Percentiles rank a stretch among this genome's conserved stretches.
Evolutionary conservation across 1,140 invertebrate species (phyloP).

Genomic region (Brachionus koreanus): DNA sequence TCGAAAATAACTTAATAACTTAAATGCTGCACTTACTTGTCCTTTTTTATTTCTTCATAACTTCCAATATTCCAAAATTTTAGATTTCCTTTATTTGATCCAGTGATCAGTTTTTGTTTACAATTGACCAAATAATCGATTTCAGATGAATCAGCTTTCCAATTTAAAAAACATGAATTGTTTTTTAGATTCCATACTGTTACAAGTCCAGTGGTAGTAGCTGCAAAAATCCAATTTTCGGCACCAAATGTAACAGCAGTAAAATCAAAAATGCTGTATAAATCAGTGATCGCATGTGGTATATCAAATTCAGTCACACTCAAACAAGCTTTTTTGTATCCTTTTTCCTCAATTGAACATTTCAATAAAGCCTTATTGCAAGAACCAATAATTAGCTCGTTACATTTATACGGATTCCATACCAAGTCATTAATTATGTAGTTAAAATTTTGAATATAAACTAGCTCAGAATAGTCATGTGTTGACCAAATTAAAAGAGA

Average conservation of each 20-base stretch:
- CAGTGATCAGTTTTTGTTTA: slow-evolving; percentile 29
- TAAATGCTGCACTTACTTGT: not conserved
- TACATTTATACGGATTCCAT: slow-evolving; percentile 55
- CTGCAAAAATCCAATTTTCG: slow-evolving; percentile 53
- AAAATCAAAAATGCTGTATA: slow-evolving; percentile 48
- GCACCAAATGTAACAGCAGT: slow-evolving; percentile 53
- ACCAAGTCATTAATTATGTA: slow-evolving; percentile 51
- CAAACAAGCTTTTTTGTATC: slow-evolving; percentile 48
- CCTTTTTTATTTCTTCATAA: not conserved
- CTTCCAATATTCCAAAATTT: slow-evolving; percentile 43
- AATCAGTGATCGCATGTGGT: slow-evolving; percentile 45
- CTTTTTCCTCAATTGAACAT: slow-evolving; percentile 56
- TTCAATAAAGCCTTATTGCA: slow-evolving; percentile 51
- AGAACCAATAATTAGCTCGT: slow-evolving; percentile 55
- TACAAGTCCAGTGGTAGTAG: slow-evolving; percentile 52
- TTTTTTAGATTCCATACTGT: slow-evolving; percentile 56
- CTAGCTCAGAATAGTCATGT: slow-evolving; percentile 49
- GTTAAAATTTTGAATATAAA: slow-evolving; percentile 48
- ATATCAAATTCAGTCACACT: slow-evolving; percentile 55
- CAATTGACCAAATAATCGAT: slow-evolving; percentile 49
- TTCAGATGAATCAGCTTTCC: slow-evolving; percentile 55
- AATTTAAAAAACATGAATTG: slow-evolving; percentile 57
- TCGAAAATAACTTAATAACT: too few species aligned
- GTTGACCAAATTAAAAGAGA: slow-evolving; percentile 54
- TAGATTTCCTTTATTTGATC: slow-evolving; percentile 16